phyloP scores from a whole-genome alignment of 2,797 vertebrate species.

The Limnodromus scolopaceus region DNA sequence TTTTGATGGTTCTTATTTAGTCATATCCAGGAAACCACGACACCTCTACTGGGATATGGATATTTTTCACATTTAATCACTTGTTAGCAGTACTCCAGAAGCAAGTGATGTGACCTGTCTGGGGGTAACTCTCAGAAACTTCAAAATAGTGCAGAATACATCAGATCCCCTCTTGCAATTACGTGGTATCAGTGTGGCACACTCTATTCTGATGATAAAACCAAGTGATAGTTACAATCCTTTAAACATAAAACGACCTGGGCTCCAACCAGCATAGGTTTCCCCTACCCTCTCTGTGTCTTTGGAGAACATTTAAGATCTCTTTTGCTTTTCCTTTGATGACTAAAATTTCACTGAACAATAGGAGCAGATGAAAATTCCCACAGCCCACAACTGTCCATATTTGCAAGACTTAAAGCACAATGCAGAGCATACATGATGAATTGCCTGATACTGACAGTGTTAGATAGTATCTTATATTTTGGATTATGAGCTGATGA shows the following conservation, averaged over 20 bases:
- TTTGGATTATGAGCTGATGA: slow-evolving; percentile 23
- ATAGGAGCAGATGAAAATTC: not conserved
- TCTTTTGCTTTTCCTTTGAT: not conserved
- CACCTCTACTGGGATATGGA: not conserved
- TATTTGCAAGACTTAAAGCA: not conserved
- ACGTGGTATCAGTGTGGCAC: not conserved
- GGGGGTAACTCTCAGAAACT: not conserved
- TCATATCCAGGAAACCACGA: not conserved
- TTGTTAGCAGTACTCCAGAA: not conserved
- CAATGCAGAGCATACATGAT: not conserved
- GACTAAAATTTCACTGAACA: not conserved
- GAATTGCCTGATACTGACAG: not conserved
- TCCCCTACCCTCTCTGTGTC: not conserved
- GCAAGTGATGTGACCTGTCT: not conserved
- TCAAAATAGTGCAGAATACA: not conserved
- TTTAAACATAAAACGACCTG: not conserved
- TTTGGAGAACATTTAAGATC: not conserved
- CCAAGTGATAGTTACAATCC: not conserved
- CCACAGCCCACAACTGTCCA: not conserved
- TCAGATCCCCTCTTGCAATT: not conserved
- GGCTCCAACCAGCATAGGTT: not conserved
- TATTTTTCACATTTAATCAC: not conserved
- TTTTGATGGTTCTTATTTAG: not conserved
- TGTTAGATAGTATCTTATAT: not conserved
- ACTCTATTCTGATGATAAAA: not conserved